phyloP scores from a whole-genome alignment of 2,797 vertebrate species.

The Gephyroberyx darwinii region DNA sequence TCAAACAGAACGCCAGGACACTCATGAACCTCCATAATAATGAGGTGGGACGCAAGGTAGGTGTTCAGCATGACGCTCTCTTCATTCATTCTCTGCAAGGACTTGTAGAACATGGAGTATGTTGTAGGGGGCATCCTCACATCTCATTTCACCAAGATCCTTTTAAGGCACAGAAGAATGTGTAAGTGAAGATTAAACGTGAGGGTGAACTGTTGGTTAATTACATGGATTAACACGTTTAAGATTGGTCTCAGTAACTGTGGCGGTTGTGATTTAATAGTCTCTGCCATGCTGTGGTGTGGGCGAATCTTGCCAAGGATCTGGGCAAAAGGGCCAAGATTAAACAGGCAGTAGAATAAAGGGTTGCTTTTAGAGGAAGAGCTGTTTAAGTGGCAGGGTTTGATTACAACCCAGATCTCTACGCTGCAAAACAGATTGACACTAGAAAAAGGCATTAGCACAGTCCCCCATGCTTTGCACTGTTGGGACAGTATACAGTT shows the following conservation, averaged over 20 bases:
- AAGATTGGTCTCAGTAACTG: conserved; percentile 38
- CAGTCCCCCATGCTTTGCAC: conserved; percentile 66
- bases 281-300: conserved; percentile 49
- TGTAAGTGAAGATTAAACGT: neutral
- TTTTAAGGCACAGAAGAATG: neutral
- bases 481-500: conserved; percentile 66
- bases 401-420: conserved; percentile 83
- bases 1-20: conserved; percentile 94
- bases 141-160: neutral
- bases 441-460: conserved; percentile 72
- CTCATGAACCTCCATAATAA: conserved; percentile 99
- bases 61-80: conserved; percentile 43
- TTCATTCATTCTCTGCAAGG: neutral
- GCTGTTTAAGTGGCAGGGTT: conserved; percentile 80
- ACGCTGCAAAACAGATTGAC: conserved; percentile 74
- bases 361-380: conserved; percentile 77
- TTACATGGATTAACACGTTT: conserved; percentile 44
- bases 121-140: neutral
- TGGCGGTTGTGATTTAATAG: conserved; percentile 48
- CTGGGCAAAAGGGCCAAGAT: conserved; percentile 65
- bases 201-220: conserved; percentile 25
- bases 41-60: conserved; percentile 95
- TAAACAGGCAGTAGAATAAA: conserved; percentile 77
- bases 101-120: neutral
- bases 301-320: conserved; percentile 55